Conservation (phyloP, 1,140 invertebrate genomes). For the Polyergus mexicanus region DNA sequence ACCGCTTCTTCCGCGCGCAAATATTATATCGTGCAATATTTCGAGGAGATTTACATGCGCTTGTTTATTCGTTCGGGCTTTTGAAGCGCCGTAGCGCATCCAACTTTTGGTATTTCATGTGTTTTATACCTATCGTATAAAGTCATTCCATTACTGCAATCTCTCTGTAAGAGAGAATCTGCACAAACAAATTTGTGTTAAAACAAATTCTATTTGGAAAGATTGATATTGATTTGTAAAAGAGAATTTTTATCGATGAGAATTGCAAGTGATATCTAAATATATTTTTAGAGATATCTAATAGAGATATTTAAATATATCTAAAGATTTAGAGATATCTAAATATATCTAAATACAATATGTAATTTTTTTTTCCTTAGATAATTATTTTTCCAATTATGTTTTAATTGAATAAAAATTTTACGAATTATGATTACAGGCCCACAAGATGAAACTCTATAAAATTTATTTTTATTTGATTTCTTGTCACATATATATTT, state of each 20-base stretch:
- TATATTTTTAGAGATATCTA: too few relatives aligned
- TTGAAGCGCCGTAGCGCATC: background rate
- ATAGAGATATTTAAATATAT: background rate
- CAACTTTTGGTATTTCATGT: background rate
- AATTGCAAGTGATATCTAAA: background rate
- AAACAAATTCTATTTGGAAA: conserved; percentile 20
- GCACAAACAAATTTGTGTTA: conserved; percentile 15
- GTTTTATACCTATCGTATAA: background rate
- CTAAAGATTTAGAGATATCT: too few relatives aligned
- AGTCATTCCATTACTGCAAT: background rate
- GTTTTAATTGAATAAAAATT: conserved; percentile 9
- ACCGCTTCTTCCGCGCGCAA: background rate
- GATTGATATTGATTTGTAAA: background rate
- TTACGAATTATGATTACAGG: background rate
- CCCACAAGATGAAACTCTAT: background rate
- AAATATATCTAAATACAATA: background rate
- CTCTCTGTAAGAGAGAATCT: background rate
- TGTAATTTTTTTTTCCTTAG: background rate
- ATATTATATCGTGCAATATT: conserved; percentile 18
- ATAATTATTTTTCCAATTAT: conserved; percentile 3
- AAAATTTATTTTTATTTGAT: conserved; percentile 13
- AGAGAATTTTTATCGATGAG: conserved; percentile 9
- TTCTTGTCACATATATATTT: background rate
- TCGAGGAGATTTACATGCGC: background rate
- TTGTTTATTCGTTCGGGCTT: conserved; percentile 1